These are phyloP conservation scores for Eubucco bourcierii DNA, from an alignment of 2,113 vertebrate species.

Conservation along the genomic window DNA sequence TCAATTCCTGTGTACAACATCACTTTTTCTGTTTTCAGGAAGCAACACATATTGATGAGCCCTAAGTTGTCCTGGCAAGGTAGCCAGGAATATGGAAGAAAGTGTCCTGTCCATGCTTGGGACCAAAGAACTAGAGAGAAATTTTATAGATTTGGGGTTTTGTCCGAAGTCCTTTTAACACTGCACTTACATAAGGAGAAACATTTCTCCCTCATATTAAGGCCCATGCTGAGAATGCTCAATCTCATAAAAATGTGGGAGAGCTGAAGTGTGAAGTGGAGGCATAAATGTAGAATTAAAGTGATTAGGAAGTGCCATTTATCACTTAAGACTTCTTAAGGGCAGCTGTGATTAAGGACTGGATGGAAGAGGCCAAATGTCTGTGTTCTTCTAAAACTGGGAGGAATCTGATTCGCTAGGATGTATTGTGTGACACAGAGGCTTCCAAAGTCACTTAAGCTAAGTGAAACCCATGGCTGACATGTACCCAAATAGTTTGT, in stretches of 20 bases:
- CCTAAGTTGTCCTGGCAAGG: not conserved
- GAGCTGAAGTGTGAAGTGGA: not conserved
- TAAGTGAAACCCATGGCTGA: too few relatives aligned
- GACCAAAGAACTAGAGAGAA: not conserved
- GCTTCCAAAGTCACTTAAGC: too few relatives aligned
- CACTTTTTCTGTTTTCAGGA: not conserved
- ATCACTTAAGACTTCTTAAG: not conserved
- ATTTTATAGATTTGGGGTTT: not conserved
- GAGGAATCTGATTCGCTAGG: not conserved
- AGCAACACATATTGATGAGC: not conserved
- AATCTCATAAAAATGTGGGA: fast-evolving
- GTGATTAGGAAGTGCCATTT: not conserved
- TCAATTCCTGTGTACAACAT: not conserved
- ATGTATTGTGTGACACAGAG: not conserved
- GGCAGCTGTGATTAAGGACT: not conserved
- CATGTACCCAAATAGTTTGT: too few relatives aligned
- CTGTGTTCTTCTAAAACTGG: not conserved
- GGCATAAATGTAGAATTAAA: not conserved
- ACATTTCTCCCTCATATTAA: not conserved
- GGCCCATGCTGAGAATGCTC: not conserved
- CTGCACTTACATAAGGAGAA: not conserved
- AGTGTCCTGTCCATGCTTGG: not conserved
- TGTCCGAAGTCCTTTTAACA: not conserved
- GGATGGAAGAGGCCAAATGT: not conserved
- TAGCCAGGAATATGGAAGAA: not conserved